A percentile compares a stretch with the other conserved stretches of the same genome.
phyloP scores from a whole-genome alignment of 2,888 invertebrate genomes.

The Lamellibrachia satsuma region DNA sequence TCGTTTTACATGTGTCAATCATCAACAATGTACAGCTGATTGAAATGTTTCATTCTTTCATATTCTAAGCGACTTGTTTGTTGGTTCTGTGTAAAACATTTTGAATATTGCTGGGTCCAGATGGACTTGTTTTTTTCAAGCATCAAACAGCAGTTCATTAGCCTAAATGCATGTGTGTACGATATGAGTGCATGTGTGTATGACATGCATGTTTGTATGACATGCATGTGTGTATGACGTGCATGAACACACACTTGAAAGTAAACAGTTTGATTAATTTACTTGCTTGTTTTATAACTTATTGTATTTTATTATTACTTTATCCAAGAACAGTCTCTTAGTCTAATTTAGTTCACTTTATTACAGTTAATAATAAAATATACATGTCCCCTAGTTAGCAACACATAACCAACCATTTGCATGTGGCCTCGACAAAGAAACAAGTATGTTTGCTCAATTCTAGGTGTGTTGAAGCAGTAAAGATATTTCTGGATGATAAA shows the following conservation, averaged over 20 bases:
- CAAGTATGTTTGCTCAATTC: background rate
- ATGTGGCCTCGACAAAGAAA: too few relatives aligned
- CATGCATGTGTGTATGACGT: too few relatives aligned
- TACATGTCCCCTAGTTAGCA: too few relatives aligned
- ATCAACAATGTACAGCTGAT: background rate
- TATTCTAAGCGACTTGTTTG: background rate
- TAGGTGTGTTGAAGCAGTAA: constrained; percentile 59
- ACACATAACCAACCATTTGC: too few relatives aligned
- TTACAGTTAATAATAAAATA: background rate
- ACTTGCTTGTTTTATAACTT: background rate
- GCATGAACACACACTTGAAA: background rate
- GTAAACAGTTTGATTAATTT: background rate
- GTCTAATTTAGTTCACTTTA: background rate
- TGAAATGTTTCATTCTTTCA: background rate
- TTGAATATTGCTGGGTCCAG: background rate
- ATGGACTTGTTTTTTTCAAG: background rate
- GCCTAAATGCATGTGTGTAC: background rate
- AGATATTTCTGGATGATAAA: constrained; percentile 54
- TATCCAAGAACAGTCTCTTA: too few relatives aligned
- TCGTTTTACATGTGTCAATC: background rate
- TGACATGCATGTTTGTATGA: too few relatives aligned
- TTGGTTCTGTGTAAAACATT: background rate
- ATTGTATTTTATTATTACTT: background rate
- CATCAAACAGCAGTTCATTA: background rate
- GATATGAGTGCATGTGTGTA: too few relatives aligned